Percentiles rank a stretch among this genome's conserved stretches.
Evolutionary conservation across 2,797 vertebrate species (phyloP).

Genomic region (Typhlichthys subterraneus): DNA sequence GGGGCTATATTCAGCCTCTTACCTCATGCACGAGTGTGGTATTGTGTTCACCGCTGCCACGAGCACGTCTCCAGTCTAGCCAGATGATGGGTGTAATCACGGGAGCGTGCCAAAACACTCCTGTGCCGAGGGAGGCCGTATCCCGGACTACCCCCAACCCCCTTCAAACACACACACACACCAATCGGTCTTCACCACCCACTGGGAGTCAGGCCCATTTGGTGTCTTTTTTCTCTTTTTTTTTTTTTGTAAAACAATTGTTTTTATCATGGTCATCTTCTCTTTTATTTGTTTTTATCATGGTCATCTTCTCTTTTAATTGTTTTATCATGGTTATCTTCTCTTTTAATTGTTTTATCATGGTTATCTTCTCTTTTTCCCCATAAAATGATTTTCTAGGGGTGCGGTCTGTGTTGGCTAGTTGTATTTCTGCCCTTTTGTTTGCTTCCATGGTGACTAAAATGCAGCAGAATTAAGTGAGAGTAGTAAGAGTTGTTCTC

Average conservation of each 20-base stretch:
- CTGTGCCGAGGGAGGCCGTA: conserved; percentile 40
- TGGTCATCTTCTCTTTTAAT: not conserved
- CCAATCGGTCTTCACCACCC: too few species aligned
- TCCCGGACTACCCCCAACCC: conserved; percentile 43
- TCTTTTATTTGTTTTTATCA: not conserved
- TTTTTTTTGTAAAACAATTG: not conserved
- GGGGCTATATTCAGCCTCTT: conserved; percentile 75
- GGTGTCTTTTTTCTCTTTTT: not conserved
- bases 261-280: not conserved
- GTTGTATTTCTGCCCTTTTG: too few species aligned
- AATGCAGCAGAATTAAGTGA: too few species aligned
- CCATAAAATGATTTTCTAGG: too few species aligned
- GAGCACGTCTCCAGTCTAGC: conserved; percentile 78
- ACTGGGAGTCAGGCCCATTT: not conserved
- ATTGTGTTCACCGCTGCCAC: conserved; percentile 71
- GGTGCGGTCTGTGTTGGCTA: too few species aligned
- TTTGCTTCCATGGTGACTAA: too few species aligned
- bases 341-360: not conserved
- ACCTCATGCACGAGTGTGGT: conserved; percentile 72
- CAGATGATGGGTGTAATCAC: conserved; percentile 61
- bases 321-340: not conserved
- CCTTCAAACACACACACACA: not conserved
- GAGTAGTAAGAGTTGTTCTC: too few species aligned
- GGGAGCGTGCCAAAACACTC: conserved; percentile 61
- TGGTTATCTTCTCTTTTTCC: too few species aligned